Evolutionary conservation across 2,888 invertebrate genomes (phyloP).

Genomic region (Synergus gifuensis): DNA sequence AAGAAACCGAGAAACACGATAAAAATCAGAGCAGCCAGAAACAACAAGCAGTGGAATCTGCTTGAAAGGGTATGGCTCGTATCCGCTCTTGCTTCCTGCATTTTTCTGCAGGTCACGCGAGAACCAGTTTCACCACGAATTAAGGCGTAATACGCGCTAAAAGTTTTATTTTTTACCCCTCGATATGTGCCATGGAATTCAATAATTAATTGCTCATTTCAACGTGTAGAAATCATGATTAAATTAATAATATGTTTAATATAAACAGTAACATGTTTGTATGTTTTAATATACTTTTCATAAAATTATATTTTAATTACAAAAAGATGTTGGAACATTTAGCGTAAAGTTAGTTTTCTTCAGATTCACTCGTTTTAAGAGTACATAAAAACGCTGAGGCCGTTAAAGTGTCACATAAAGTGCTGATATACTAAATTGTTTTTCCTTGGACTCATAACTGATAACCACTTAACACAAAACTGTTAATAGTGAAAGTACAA

Average conservation of each 20-base stretch:
- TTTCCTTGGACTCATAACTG: not conserved
- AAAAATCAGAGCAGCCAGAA: not conserved
- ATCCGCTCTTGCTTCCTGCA: constrained; percentile 21
- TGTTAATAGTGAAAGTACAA: not conserved
- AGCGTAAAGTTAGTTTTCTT: not conserved
- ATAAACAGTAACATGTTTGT: not conserved
- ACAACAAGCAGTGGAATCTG: not conserved
- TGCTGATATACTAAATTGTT: constrained; percentile 10
- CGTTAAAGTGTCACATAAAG: not conserved
- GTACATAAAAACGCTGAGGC: not conserved
- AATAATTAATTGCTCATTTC: too few species aligned
- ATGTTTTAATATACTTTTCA: not conserved
- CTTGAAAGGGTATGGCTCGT: constrained; percentile 27
- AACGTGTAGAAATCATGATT: not conserved
- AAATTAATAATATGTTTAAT: not conserved
- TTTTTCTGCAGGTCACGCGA: constrained; percentile 37
- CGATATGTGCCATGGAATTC: not conserved
- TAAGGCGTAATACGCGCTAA: constrained; percentile 9
- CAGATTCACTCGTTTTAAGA: not conserved
- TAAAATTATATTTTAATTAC: not conserved
- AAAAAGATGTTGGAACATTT: not conserved
- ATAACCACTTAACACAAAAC: constrained; percentile 8
- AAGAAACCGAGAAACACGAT: not conserved
- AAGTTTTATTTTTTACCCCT: constrained; percentile 9
- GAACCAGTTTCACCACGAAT: constrained; percentile 19